phyloP scores from a whole-genome alignment of 2,888 invertebrate species.

The Leptinotarsa haldemani region DNA sequence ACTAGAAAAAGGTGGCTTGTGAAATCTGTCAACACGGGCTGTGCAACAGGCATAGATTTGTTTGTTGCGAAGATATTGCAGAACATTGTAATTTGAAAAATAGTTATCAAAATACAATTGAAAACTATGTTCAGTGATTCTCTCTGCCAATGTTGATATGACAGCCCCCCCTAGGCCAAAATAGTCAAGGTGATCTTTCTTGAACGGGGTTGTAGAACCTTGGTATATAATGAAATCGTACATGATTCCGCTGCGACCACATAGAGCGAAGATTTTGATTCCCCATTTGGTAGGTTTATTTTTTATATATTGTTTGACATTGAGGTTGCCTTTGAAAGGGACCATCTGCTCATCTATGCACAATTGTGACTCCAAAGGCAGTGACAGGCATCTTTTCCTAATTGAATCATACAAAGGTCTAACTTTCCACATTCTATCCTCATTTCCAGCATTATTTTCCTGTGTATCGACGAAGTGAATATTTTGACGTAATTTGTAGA shows the following conservation, averaged over 20 bases:
- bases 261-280: constrained; percentile 8
- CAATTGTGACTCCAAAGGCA: not conserved
- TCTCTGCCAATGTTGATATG: too few species aligned
- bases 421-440: not conserved
- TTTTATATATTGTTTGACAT: constrained; percentile 1
- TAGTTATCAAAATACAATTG: too few species aligned
- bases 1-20: too few species aligned
- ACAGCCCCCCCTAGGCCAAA: too few species aligned
- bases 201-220: not conserved
- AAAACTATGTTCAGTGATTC: too few species aligned
- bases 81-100: too few species aligned
- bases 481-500: constrained; percentile 16
- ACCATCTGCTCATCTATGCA: not conserved
- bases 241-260: not conserved
- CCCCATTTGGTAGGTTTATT: constrained; percentile 3
- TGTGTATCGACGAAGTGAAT: constrained; percentile 3
- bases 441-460: not conserved
- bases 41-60: too few species aligned
- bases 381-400: not conserved
- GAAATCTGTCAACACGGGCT: too few species aligned
- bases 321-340: constrained; percentile 1
- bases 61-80: too few species aligned
- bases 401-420: constrained; percentile 17
- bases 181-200: too few species aligned
- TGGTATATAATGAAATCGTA: constrained; percentile 9